phyloP scores from a whole-genome alignment of 2,888 invertebrate species.

The Camptogramma bilineatum region DNA sequence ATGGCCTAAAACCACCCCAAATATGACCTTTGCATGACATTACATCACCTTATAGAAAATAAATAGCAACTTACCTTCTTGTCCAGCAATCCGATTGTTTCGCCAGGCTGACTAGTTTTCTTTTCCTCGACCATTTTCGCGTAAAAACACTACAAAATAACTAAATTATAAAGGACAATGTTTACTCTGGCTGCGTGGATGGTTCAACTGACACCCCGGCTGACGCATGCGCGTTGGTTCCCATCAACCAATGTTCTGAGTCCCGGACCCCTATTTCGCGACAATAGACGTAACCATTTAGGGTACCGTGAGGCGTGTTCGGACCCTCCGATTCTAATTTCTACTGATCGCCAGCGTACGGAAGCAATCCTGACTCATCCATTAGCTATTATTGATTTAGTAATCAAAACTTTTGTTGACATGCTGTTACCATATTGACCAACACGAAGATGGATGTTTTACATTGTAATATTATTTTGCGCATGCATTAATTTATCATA shows the following conservation, averaged over 20 bases:
- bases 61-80: constrained; percentile 69
- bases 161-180: constrained; percentile 36
- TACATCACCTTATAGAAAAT: constrained; percentile 52
- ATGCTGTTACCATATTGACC: constrained; percentile 9
- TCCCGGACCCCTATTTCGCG: constrained; percentile 40
- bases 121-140: constrained; percentile 63
- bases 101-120: constrained; percentile 57
- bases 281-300: constrained; percentile 28
- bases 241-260: constrained; percentile 29
- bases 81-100: constrained; percentile 72
- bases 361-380: constrained; percentile 35
- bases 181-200: constrained; percentile 42
- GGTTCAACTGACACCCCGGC: constrained; percentile 33
- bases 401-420: constrained; percentile 23
- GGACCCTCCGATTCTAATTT: constrained; percentile 21
- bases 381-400: constrained; percentile 27
- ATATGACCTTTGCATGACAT: constrained; percentile 73
- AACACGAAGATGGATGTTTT: constrained; percentile 2
- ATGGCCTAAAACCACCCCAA: constrained; percentile 40
- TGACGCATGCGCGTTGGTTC: constrained; percentile 42
- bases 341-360: constrained; percentile 16
- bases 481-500: background rate
- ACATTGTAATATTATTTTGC: background rate
- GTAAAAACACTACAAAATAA: constrained; percentile 38
- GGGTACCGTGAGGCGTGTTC: constrained; percentile 34